Base-by-base conservation (phyloP, 1,140 invertebrate genomes). In the Coelopa frigida region DNA sequence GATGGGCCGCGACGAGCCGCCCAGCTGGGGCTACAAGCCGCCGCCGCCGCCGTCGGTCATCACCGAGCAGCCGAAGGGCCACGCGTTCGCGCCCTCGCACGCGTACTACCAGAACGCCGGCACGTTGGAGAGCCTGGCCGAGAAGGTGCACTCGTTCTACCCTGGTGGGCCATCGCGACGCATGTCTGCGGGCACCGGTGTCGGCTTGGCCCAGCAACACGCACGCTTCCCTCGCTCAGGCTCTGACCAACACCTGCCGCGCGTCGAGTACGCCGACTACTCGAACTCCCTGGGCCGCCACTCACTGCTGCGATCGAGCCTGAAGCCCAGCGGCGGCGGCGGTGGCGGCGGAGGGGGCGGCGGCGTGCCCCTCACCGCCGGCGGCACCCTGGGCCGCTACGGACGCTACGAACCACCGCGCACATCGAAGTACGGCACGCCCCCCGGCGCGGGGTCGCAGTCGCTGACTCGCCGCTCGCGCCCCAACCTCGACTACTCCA, bases 141-240 rank as follows among this genome's bases (percentile, higher is more conserved):
- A 93, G 68, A 90, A 91, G 74, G 85, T 89, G 38, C 87, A 91
- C 65, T 85, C 87, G 35, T 87, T 85, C 67, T 87, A 87, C 69
- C 81, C 79, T 58, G 79, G 78, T 49, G 72, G 78, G 53, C 73
- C 76, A n/a, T 71, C 73, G 33, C 59, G 77, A n/a, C 68, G 77
- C 38, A 79, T 77, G 75, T 78, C 77, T 14, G 72, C 74, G 3
- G 74, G 72, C 20, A 78, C 61, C 35, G 63, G 63, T 0, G 60
- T 70, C n/a, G 53, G 55, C 1, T 44, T 65, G 21, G 62, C 59
- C 38, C 67, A 69, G 36, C 62, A 69, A 23, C 63, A 69, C 31
- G 59, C 63, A 5, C 55, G 67, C 5, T 70, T 89, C 71, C 85
- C 86, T 2, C 75, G 87, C 44, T 88, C 85, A 36, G 88, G 88